Base-by-base conservation (phyloP, 1,140 invertebrate species). In the Nebria ingens region DNA sequence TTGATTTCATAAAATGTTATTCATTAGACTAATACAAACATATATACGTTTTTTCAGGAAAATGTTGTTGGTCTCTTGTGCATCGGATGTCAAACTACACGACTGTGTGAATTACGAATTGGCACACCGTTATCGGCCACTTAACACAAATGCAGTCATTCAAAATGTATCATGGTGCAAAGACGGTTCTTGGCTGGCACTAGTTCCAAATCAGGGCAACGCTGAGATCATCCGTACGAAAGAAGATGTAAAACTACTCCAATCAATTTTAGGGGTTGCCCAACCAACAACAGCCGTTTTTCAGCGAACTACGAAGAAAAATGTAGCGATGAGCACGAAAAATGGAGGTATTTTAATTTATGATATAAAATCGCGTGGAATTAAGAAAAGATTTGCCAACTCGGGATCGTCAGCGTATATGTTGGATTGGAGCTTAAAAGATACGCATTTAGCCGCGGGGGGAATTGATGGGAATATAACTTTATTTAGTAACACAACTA, bases 251-350 rank as follows among this genome's bases (percentile, higher is more conserved):
- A 65, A 65, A 54, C 56, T 64, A 2, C 56, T 71, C 6, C 64
- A 64, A 42, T 67, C 61, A 1, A 58, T 71, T 49, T 51, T 63
- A 12, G 58, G 62, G 17, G 53, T 69, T 13, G 55, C 60, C n/a
- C 60, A 68, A 38, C 62, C 67, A 3, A 65, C 67, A 12, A 68
- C 65, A 51, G 68, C 67, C 1, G 56, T 56, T n/a, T 71, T 71
- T 54, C 66, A 64, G 51, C 65, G 66, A 51, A 62, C 58, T 2
- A 65, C 63, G 2, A 71, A 68, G 52, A 64, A 62, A 25, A 61
- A 62, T 53, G 56, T 71, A 19, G 67, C 62, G n/a, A 38, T 69
- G n/a, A 68, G 69, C 6, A 67, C 67, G 12, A 60, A 61, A 21
- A 57, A 54, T 19, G 66, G 68, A 0, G 61, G 64, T 29, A 59